phyloP scores from a whole-genome alignment of 2,797 vertebrate genomes.

The Galago senegalensis region DNA sequence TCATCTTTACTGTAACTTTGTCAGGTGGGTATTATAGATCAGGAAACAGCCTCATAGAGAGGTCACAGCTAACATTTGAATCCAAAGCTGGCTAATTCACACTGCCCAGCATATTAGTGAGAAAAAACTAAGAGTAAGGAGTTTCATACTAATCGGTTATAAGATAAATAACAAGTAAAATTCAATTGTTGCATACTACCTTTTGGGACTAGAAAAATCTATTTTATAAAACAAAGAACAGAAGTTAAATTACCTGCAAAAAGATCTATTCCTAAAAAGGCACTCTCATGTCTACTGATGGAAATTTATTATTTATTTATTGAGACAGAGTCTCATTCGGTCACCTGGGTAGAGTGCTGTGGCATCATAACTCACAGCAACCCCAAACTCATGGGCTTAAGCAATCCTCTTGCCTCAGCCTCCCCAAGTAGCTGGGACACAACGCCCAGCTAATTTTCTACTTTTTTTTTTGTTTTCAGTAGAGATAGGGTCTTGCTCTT shows the following conservation, averaged over 20 bases:
- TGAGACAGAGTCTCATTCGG: too few relatives aligned
- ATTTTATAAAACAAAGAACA: neutral
- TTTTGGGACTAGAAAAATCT: conserved; percentile 13
- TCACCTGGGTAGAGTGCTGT: too few relatives aligned
- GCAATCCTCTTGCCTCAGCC: too few relatives aligned
- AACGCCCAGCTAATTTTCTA: too few relatives aligned
- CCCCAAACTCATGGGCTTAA: too few relatives aligned
- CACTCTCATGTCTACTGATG: neutral
- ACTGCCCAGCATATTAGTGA: neutral
- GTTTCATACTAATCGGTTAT: conserved; percentile 29
- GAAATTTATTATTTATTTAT: neutral
- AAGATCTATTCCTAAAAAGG: neutral
- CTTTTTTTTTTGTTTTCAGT: too few relatives aligned
- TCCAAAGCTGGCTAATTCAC: conserved; percentile 6
- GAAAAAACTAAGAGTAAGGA: neutral
- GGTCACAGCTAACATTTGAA: neutral
- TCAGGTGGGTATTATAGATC: neutral
- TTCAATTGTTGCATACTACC: neutral
- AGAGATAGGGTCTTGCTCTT: too few relatives aligned
- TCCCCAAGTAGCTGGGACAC: too few relatives aligned
- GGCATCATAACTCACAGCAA: too few relatives aligned
- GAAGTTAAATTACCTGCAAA: conserved; percentile 20
- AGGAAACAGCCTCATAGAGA: conserved; percentile 31
- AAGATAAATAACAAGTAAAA: conserved; percentile 54
- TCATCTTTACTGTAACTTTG: conserved; percentile 19